These are phyloP conservation scores for Nephrotoma flavescens DNA, from an alignment of 2,888 invertebrate species.

Conservation along the genomic window DNA sequence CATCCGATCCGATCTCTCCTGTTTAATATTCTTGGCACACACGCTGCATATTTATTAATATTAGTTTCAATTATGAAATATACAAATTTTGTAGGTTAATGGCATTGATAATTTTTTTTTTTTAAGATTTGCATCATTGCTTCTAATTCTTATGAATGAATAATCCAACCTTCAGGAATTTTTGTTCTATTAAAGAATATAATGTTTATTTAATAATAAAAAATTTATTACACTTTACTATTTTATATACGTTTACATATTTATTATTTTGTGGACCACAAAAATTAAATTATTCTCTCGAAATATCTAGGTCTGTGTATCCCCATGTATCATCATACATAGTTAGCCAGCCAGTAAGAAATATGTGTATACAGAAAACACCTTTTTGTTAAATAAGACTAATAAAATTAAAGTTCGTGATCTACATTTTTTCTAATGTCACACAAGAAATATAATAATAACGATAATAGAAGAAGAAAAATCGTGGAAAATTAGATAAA, in stretches of 20 bases:
- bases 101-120: neutral
- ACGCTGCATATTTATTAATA: neutral
- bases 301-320: no score
- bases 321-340: neutral
- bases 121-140: neutral
- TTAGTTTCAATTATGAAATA: neutral
- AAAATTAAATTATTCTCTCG: neutral
- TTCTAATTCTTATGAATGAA: neutral
- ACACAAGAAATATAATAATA: neutral
- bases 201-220: neutral
- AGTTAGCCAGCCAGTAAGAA: neutral
- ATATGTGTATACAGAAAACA: neutral
- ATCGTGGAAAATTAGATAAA: neutral
- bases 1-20: neutral
- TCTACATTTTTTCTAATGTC: neutral
- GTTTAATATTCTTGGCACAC: neutral
- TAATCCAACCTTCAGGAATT: neutral
- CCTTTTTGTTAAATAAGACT: neutral
- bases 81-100: neutral
- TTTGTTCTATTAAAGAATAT: neutral
- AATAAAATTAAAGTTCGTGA: neutral
- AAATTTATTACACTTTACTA: neutral
- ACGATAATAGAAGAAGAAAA: neutral
- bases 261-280: neutral
- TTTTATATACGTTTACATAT: neutral